Conservation (phyloP, 1,140 invertebrate genomes). For the Campodea augens region DNA sequence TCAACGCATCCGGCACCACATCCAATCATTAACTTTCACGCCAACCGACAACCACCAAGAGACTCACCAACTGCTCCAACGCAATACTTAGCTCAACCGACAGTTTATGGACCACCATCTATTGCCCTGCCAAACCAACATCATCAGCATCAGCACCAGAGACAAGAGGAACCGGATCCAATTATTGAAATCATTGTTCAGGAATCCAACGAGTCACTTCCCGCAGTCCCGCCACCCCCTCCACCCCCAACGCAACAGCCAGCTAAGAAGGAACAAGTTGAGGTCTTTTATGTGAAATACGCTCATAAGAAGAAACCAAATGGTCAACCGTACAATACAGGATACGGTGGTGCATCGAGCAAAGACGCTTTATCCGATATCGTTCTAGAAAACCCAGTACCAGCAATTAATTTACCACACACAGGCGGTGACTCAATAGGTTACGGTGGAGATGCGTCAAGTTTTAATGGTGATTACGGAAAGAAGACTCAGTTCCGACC, state of each 20-base stretch:
- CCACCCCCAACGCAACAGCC: constrained; percentile 25
- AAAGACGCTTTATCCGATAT: too few relatives aligned
- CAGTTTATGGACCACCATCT: neutral
- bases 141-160: neutral
- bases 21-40: neutral
- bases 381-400: too few relatives aligned
- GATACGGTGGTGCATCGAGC: too few relatives aligned
- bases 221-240: constrained; percentile 32
- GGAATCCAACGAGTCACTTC: constrained; percentile 61
- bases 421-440: too few relatives aligned
- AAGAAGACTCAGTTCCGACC: too few relatives aligned
- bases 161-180: constrained; percentile 44
- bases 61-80: neutral
- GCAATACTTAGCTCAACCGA: neutral
- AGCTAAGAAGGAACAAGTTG: constrained; percentile 50
- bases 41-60: neutral
- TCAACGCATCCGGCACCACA: neutral
- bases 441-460: too few relatives aligned
- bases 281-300: constrained; percentile 77
- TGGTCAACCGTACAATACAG: too few relatives aligned
- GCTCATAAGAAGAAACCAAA: constrained; percentile 45
- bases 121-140: neutral
- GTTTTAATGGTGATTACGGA: too few relatives aligned
- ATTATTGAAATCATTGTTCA: constrained; percentile 83
- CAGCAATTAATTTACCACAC: too few relatives aligned